These are phyloP conservation scores for Anguilla rostrata DNA, from an alignment of 2,113 vertebrate species.

Conservation along the genomic window DNA sequence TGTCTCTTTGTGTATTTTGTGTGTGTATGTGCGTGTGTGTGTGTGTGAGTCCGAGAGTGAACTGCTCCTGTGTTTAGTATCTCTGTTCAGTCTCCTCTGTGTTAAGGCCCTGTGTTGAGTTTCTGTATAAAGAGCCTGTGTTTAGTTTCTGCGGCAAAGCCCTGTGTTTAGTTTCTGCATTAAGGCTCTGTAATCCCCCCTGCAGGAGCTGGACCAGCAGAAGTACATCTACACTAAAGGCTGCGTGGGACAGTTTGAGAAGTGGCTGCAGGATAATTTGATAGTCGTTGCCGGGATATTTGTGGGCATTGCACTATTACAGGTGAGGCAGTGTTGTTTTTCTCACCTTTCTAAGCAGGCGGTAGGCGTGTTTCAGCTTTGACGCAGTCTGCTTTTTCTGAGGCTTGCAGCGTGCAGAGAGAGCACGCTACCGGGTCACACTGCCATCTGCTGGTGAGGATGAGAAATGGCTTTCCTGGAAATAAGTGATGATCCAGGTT, in stretches of 20 bases:
- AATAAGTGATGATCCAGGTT: background rate
- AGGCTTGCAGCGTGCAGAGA: background rate
- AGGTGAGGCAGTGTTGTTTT: slow-evolving; percentile 66
- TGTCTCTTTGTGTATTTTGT: background rate
- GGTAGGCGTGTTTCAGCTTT: background rate
- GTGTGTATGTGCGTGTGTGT: too few relatives aligned
- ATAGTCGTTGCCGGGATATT: slow-evolving; percentile 83
- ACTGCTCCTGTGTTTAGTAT: slow-evolving; percentile 39
- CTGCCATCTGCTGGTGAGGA: slow-evolving; percentile 59
- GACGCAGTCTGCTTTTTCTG: background rate
- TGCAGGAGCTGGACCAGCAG: slow-evolving; percentile 80
- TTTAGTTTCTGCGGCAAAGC: too few relatives aligned
- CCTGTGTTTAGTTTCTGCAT: background rate
- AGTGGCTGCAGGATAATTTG: slow-evolving; percentile 89
- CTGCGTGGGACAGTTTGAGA: slow-evolving; percentile 90
- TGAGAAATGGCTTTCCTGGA: background rate
- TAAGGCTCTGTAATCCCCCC: background rate
- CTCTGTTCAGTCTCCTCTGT: too few relatives aligned
- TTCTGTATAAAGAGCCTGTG: too few relatives aligned
- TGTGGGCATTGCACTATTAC: slow-evolving; percentile 84
- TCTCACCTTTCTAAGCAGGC: background rate
- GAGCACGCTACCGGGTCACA: background rate
- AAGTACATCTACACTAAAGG: slow-evolving; percentile 85
- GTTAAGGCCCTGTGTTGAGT: too few relatives aligned
- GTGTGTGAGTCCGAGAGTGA: slow-evolving; percentile 55